Evolutionary conservation across 2,113 vertebrate genomes (phyloP).

Genomic region (Pseudorasbora parva): DNA sequence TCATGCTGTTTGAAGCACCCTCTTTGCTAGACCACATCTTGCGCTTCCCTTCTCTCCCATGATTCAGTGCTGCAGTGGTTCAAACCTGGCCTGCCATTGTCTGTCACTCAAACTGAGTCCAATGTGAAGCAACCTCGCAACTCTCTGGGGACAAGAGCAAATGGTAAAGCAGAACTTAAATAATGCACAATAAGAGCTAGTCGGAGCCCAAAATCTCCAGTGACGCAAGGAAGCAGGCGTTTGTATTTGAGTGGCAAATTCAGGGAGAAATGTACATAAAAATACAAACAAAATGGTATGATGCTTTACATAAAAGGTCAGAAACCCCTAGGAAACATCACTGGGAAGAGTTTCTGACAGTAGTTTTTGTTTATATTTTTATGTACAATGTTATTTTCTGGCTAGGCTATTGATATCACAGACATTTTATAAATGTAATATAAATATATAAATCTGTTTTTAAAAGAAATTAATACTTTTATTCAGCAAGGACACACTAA

Average conservation of each 20-base stretch:
- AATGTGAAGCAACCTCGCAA: neutral
- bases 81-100: constrained; percentile 10
- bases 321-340: neutral
- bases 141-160: constrained; percentile 1
- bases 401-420: too few relatives aligned
- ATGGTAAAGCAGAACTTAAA: constrained; percentile 27
- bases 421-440: too few relatives aligned
- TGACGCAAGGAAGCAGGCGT: neutral
- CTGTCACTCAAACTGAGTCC: constrained; percentile 49
- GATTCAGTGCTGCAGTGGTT: constrained; percentile 27
- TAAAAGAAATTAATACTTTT: too few relatives aligned
- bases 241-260: neutral
- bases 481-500: too few relatives aligned
- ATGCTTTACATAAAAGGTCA: neutral
- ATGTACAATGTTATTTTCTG: too few relatives aligned
- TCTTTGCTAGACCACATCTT: constrained; percentile 38
- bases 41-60: neutral
- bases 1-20: constrained; percentile 48
- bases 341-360: neutral
- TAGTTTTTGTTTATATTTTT: neutral
- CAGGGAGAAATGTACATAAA: neutral
- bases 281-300: neutral
- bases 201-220: neutral
- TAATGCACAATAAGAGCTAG: constrained; percentile 32
- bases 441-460: too few relatives aligned